Conservation (phyloP, 1,140 invertebrate genomes). For the Ylistrum balloti region DNA sequence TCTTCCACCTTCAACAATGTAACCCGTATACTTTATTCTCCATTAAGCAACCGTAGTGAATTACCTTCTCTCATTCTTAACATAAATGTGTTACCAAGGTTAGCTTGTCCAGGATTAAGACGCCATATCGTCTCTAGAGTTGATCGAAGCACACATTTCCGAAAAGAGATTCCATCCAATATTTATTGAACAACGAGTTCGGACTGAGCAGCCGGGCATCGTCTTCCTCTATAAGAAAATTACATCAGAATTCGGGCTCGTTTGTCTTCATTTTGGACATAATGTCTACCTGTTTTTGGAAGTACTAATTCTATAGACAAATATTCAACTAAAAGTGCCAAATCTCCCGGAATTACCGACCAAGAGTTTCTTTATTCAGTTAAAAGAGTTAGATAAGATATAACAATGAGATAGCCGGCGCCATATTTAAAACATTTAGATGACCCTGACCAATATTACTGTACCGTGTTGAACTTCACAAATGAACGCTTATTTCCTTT, state of each 20-base stretch:
- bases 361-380: not conserved
- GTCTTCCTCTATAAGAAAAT: not conserved
- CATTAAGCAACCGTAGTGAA: too few species aligned
- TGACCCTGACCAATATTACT: not conserved
- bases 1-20: too few species aligned
- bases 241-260: not conserved
- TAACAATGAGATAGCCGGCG: not conserved
- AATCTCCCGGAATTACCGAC: not conserved
- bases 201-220: not conserved
- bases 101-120: not conserved
- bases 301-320: not conserved
- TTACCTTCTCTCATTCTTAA: too few species aligned
- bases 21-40: too few species aligned
- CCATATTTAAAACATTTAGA: not conserved
- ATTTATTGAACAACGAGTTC: not conserved
- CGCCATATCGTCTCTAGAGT: not conserved
- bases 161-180: not conserved
- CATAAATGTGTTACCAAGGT: too few species aligned
- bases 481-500: not conserved
- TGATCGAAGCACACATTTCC: not conserved
- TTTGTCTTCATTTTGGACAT: not conserved
- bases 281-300: not conserved
- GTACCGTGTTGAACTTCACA: not conserved
- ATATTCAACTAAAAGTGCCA: not conserved
- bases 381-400: not conserved